Conservation (phyloP, 2,113 vertebrate genomes). For the Coregonus clupeaformis region DNA sequence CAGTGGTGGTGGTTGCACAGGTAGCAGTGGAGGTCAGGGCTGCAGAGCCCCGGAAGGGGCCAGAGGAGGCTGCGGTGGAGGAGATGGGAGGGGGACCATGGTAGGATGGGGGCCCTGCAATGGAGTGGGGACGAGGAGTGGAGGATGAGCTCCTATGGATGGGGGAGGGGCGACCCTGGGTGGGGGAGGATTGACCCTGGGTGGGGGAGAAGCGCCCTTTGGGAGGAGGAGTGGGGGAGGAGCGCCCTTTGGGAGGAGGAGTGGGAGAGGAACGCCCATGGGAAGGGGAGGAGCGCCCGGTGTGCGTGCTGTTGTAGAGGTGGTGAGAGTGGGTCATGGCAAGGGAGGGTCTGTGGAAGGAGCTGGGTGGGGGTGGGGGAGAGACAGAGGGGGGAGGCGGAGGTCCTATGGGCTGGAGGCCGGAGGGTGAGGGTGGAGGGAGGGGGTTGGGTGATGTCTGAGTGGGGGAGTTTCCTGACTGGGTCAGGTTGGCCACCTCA, state of each 20-base stretch:
- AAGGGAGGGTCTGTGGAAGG: slow-evolving; percentile 75
- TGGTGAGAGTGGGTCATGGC: slow-evolving; percentile 73
- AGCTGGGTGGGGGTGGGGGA: slow-evolving; percentile 70
- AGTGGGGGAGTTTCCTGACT: slow-evolving; percentile 74
- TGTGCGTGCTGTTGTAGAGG: slow-evolving; percentile 70
- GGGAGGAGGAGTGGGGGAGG: no score
- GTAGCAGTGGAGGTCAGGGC: slow-evolving; percentile 48
- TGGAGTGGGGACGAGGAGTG: slow-evolving; percentile 62
- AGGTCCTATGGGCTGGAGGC: slow-evolving; percentile 53
- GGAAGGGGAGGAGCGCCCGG: slow-evolving; percentile 66
- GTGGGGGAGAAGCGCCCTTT: no score
- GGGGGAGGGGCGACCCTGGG: slow-evolving; percentile 69
- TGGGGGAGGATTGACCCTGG: slow-evolving; percentile 67
- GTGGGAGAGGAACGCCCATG: no score
- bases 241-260: no score
- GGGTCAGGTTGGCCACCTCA: slow-evolving; percentile 88
- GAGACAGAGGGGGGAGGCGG: slow-evolving; percentile 71
- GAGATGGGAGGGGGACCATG: slow-evolving; percentile 43
- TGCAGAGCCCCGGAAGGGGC: slow-evolving; percentile 56
- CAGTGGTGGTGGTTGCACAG: slow-evolving; percentile 61
- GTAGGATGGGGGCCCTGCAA: slow-evolving; percentile 66
- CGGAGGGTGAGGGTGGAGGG: slow-evolving; percentile 18
- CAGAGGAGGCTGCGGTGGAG: slow-evolving; percentile 52
- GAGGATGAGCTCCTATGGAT: slow-evolving; percentile 67
- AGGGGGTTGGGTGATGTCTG: slow-evolving; percentile 66